A percentile compares a stretch with the other conserved stretches of the same genome.
Conservation (phyloP, 2,113 vertebrate species). For the Madoqua kirkii region DNA sequence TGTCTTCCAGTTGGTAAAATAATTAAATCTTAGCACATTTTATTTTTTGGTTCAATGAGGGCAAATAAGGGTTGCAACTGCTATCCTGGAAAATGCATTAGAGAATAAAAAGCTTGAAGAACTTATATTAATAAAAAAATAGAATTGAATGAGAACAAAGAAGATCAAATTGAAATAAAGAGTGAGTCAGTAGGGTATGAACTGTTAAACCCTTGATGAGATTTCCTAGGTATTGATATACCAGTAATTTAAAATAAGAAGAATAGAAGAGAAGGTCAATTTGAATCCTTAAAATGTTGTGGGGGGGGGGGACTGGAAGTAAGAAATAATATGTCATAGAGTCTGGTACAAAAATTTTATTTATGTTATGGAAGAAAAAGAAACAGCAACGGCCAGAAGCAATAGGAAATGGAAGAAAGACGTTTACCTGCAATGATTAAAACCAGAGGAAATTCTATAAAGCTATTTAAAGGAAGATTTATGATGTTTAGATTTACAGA, state of each 20-base stretch:
- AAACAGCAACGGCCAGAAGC: not conserved
- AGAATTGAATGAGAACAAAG: not conserved
- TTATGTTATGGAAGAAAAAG: not conserved
- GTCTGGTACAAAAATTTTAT: not conserved
- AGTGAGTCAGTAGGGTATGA: not conserved
- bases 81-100: constrained; percentile 10
- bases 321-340: not conserved
- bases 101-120: constrained; percentile 1
- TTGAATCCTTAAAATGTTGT: not conserved
- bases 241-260: not conserved
- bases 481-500: not conserved
- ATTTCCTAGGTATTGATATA: not conserved
- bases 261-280: not conserved
- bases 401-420: not conserved
- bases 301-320: not conserved
- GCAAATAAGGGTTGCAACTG: not conserved
- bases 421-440: not conserved
- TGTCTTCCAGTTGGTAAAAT: not conserved
- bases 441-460: not conserved
- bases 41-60: not conserved
- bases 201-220: not conserved
- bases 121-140: not conserved
- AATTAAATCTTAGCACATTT: not conserved
- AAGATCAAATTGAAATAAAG: constrained; percentile 29
- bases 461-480: not conserved